Conservation (phyloP, 2,888 invertebrate species). For the Cyclophora punctaria region DNA sequence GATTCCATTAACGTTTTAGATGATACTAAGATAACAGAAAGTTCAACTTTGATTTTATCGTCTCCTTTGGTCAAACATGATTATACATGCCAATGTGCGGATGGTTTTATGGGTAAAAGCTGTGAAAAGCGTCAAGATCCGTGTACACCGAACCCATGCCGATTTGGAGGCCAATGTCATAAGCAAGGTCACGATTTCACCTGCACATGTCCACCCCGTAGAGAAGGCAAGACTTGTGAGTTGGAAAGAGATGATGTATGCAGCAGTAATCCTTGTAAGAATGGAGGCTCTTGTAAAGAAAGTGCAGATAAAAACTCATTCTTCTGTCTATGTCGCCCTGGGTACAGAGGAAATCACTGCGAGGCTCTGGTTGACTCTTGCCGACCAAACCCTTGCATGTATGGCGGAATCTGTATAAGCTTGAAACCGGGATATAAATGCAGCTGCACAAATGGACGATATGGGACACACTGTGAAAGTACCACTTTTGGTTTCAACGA, state of each 20-base stretch:
- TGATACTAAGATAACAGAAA: conserved; percentile 84
- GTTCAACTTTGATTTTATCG: conserved; percentile 86
- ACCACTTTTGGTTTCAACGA: conserved; percentile 92
- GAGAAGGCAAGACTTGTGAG: conserved; percentile 90
- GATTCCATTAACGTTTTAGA: conserved; percentile 81
- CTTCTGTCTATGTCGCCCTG: conserved; percentile 93
- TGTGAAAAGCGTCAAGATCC: conserved; percentile 94
- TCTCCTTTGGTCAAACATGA: conserved; percentile 87
- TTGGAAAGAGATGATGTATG: conserved; percentile 89
- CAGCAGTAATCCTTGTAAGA: conserved; percentile 89
- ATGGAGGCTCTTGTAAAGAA: conserved; percentile 93
- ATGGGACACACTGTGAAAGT: conserved; percentile 93
- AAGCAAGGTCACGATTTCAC: conserved; percentile 89
- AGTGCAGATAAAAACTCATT: conserved; percentile 91
- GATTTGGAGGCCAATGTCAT: conserved; percentile 87
- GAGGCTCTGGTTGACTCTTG: conserved; percentile 93
- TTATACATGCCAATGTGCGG: conserved; percentile 86
- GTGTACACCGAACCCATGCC: conserved; percentile 92
- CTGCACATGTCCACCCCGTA: conserved; percentile 85
- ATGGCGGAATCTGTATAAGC: conserved; percentile 91
- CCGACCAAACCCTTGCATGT: conserved; percentile 92
- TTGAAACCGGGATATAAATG: conserved; percentile 91
- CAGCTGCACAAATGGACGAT: conserved; percentile 90
- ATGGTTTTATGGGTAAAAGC: conserved; percentile 87
- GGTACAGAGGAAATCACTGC: conserved; percentile 93